Conservation (phyloP, 1,140 invertebrate species). For the Ips nitidus region DNA sequence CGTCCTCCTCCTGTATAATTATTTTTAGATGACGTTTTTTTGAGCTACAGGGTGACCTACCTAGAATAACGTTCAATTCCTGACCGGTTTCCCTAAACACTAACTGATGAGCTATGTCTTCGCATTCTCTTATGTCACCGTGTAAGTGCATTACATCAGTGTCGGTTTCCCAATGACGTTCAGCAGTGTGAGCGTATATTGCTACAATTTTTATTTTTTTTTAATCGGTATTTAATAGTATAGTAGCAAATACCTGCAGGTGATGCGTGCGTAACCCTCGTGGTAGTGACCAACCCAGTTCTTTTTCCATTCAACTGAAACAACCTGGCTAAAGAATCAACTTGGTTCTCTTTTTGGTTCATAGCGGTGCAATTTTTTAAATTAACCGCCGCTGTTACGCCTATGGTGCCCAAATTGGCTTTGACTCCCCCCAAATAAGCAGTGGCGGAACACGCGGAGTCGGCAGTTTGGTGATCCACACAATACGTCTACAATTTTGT, state of each 20-base stretch:
- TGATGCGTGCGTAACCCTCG: slow-evolving; percentile 78
- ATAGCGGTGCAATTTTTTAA: slow-evolving; percentile 27
- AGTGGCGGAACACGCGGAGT: slow-evolving; percentile 69
- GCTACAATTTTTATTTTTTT: slow-evolving; percentile 50
- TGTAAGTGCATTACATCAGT: slow-evolving; percentile 56
- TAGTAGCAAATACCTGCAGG: slow-evolving; percentile 56
- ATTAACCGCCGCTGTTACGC: slow-evolving; percentile 67
- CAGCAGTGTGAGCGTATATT: slow-evolving; percentile 76
- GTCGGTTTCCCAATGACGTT: slow-evolving; percentile 78
- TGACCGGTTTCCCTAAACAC: slow-evolving; percentile 67
- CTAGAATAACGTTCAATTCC: slow-evolving; percentile 65
- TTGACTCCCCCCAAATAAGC: slow-evolving; percentile 86
- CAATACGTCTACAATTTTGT: slow-evolving; percentile 72
- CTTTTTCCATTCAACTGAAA: slow-evolving; percentile 70
- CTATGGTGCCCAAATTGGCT: slow-evolving; percentile 76
- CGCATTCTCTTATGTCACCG: slow-evolving; percentile 56
- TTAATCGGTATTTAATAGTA: not conserved
- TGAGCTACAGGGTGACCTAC: slow-evolving; percentile 4
- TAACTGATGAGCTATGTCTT: slow-evolving; percentile 77
- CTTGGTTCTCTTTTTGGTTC: slow-evolving; percentile 49
- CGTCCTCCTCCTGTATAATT: slow-evolving; percentile 65
- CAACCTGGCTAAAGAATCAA: slow-evolving; percentile 70
- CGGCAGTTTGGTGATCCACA: slow-evolving; percentile 76
- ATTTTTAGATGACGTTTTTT: not conserved
- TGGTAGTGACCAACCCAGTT: slow-evolving; percentile 78